These are phyloP conservation scores for Periophthalmodon schlosseri DNA, from an alignment of 2,113 vertebrate species.

Conservation along the genomic window DNA sequence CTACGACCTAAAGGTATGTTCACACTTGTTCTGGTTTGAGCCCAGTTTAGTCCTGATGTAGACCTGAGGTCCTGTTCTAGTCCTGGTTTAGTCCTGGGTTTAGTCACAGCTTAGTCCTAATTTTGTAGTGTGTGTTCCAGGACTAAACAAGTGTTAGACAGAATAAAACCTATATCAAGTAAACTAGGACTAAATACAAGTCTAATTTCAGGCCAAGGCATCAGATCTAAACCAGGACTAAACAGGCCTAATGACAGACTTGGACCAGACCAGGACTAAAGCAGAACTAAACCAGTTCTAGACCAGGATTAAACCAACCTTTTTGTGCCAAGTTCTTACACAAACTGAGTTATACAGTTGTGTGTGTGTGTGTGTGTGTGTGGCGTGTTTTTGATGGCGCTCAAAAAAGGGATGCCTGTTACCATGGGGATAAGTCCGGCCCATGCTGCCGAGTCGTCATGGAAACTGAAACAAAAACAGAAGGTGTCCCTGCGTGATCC, in stretches of 20 bases:
- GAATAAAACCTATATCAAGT: too few species aligned
- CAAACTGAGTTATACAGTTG: conserved; percentile 18
- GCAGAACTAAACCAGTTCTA: not conserved
- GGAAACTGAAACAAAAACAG: conserved; percentile 73
- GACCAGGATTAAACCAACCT: not conserved
- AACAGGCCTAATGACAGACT: too few species aligned
- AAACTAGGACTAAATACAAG: too few species aligned
- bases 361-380: conserved; percentile 9
- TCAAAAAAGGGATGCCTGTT: conserved; percentile 60
- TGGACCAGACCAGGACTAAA: not conserved
- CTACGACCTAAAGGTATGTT: not conserved
- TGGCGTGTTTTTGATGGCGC: not conserved
- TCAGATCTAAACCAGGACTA: too few species aligned
- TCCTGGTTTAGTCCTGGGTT: not conserved
- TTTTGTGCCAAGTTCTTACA: conserved; percentile 20
- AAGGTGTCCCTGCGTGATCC: conserved; percentile 47
- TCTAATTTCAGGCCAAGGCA: too few species aligned
- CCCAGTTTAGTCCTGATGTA: not conserved
- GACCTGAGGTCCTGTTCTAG: not conserved
- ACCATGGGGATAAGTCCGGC: conserved; percentile 68
- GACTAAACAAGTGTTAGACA: too few species aligned
- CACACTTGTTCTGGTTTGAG: not conserved
- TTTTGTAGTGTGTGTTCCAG: too few species aligned
- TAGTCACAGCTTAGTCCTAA: not conserved
- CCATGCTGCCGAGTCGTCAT: conserved; percentile 63